These are phyloP conservation scores for Bos indicus DNA, from an alignment of 2,113 vertebrate genomes.

Conservation along the genomic window DNA sequence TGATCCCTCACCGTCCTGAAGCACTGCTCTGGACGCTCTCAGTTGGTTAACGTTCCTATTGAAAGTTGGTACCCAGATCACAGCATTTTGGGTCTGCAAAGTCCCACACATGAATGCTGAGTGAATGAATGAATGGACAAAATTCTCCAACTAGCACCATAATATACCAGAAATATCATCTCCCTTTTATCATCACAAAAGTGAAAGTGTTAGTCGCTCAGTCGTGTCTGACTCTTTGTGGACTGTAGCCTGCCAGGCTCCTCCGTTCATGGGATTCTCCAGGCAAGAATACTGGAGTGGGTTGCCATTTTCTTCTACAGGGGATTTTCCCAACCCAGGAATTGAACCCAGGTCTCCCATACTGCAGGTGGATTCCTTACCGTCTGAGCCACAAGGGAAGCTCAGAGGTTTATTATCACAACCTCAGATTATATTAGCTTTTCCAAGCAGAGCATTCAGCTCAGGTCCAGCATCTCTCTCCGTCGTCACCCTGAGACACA, in stretches of 20 bases:
- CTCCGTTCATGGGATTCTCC: neutral
- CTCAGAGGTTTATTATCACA: neutral
- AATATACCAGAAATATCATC: neutral
- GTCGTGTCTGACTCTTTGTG: neutral
- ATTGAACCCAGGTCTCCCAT: neutral
- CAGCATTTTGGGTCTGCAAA: neutral
- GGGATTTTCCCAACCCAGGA: neutral
- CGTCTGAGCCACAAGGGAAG: neutral
- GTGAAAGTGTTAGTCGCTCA: neutral
- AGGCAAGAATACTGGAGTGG: neutral
- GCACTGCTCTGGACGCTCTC: neutral
- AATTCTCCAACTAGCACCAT: neutral
- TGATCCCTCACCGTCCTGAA: neutral
- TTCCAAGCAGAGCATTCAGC: neutral
- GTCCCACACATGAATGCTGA: neutral
- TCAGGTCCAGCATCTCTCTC: neutral
- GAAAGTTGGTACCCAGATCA: neutral
- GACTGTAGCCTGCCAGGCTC: neutral
- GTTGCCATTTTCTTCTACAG: neutral
- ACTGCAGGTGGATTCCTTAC: neutral
- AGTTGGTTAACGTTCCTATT: neutral
- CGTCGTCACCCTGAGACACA: neutral
- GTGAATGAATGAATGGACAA: neutral
- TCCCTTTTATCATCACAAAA: neutral
- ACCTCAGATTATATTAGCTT: neutral